These are phyloP conservation scores for Lonchura striata DNA, from an alignment of 2,113 vertebrate genomes.

Conservation along the genomic window DNA sequence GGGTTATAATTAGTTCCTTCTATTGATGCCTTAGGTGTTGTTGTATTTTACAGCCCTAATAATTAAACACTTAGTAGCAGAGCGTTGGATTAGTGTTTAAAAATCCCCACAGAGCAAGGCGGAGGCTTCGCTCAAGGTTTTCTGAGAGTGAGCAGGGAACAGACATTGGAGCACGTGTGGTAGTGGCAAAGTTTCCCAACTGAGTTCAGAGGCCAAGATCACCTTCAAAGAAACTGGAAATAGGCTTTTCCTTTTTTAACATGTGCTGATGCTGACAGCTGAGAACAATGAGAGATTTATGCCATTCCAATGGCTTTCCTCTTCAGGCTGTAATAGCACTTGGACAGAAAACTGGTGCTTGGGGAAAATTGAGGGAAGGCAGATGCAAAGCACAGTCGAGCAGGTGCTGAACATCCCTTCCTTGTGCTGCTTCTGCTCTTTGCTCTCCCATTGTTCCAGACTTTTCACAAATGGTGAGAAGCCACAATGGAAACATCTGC, in stretches of 20 bases:
- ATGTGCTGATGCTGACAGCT: constrained; percentile 14
- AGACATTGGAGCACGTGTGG: accelerated
- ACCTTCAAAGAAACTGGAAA: constrained; percentile 26
- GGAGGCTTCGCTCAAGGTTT: not conserved
- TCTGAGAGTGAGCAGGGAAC: not conserved
- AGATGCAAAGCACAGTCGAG: not conserved
- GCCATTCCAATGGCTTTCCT: not conserved
- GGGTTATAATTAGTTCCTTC: not conserved
- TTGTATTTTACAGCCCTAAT: constrained; percentile 13
- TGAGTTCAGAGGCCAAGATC: not conserved
- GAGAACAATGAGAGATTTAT: constrained; percentile 27
- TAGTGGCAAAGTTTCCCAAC: not conserved
- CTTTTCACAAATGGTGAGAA: not conserved
- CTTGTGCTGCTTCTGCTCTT: not conserved
- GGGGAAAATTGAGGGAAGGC: not conserved
- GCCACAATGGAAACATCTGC: not conserved
- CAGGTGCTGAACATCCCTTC: not conserved
- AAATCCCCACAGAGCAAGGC: not conserved
- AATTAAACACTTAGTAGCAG: constrained; percentile 16
- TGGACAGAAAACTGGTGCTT: not conserved
- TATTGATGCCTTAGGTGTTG: not conserved
- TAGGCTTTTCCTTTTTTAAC: not conserved
- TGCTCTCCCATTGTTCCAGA: not conserved
- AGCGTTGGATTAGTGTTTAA: not conserved
- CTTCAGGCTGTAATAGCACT: constrained; percentile 11